Evolutionary conservation across 2,113 vertebrate genomes (phyloP).

Genomic region (Verasper variegatus): DNA sequence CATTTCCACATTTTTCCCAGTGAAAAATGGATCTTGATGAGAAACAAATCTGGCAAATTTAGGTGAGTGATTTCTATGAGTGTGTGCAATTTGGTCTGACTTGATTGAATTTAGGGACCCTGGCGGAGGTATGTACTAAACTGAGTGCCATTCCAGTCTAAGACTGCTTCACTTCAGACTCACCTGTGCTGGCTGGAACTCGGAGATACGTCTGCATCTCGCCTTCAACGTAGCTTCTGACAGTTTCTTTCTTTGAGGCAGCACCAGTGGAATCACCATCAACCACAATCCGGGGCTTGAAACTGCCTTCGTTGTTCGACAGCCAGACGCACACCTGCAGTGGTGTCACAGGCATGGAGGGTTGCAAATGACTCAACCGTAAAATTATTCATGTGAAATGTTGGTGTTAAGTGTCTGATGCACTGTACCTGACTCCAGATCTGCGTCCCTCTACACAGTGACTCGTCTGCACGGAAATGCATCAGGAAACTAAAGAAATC

Average conservation of each 20-base stretch:
- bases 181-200: slow-evolving; percentile 79
- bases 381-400: neutral
- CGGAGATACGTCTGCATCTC: slow-evolving; percentile 83
- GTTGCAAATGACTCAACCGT: neutral
- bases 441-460: slow-evolving; percentile 86
- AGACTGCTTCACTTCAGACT: neutral
- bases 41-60: too few relatives aligned
- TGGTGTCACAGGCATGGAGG: neutral
- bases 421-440: slow-evolving; percentile 89
- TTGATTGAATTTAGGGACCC: neutral
- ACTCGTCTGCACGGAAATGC: slow-evolving; percentile 89
- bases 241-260: slow-evolving; percentile 35
- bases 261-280: slow-evolving; percentile 9
- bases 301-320: slow-evolving; percentile 81
- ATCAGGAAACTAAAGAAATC: slow-evolving; percentile 88
- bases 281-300: slow-evolving; percentile 62
- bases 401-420: neutral
- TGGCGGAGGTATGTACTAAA: neutral
- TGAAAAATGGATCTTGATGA: too few relatives aligned
- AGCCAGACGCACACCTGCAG: slow-evolving; percentile 90
- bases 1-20: too few relatives aligned
- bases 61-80: too few relatives aligned
- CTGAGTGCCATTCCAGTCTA: neutral
- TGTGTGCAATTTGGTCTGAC: neutral
- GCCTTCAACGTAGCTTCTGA: slow-evolving; percentile 60